A percentile compares a stretch with the other conserved stretches of the same genome.
These are phyloP conservation scores for Rhincodon typus DNA, from an alignment of 2,797 vertebrate species.

Conservation along the genomic window DNA sequence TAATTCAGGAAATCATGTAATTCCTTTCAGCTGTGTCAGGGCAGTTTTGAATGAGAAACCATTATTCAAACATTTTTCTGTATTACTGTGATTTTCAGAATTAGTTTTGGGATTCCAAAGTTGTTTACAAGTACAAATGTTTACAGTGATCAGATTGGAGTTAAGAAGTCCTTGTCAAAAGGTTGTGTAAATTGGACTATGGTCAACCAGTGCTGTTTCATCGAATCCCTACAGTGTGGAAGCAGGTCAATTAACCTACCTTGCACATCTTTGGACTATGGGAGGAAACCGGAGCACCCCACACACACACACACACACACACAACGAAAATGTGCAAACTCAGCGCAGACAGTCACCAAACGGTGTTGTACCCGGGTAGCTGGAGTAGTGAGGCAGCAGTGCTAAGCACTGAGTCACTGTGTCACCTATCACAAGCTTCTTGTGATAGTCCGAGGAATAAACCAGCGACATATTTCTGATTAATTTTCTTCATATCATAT, in stretches of 20 bases:
- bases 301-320: no score
- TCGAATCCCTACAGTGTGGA: no score
- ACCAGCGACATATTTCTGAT: neutral
- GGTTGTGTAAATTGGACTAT: neutral
- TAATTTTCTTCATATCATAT: neutral
- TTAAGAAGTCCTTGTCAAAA: neutral
- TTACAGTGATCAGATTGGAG: no score
- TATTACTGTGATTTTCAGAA: neutral
- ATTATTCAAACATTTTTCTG: neutral
- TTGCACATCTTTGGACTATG: no score
- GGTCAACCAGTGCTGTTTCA: neutral
- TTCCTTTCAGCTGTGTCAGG: neutral
- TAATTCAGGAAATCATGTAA: neutral
- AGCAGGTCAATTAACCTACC: no score
- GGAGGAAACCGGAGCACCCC: no score
- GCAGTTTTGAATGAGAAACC: conserved; percentile 18
- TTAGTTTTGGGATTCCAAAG: neutral
- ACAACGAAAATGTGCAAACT: no score
- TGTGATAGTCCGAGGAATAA: neutral
- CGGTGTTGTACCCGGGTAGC: no score
- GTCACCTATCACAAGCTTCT: neutral
- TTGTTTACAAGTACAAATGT: neutral
- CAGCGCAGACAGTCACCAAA: no score
- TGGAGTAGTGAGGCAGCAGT: no score
- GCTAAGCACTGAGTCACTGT: no score